Evolutionary conservation across 2,888 invertebrate species (phyloP), one percentile per base, ranked within the genome.

Genomic region (Ferdinandea cuprea): DNA sequence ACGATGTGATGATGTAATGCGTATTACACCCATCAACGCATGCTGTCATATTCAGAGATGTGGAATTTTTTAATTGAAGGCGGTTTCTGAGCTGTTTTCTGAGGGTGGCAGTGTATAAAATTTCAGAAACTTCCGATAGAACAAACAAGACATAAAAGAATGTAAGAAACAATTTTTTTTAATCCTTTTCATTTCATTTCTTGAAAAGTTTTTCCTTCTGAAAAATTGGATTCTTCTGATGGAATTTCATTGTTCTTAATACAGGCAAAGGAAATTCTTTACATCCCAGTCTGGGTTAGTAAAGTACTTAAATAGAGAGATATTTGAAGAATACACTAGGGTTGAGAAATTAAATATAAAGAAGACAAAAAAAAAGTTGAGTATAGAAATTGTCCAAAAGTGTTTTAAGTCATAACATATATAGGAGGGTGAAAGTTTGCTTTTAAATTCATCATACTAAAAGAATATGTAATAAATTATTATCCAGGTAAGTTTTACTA

Each of bases 11-110:
- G 61, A 63, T 63, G 77, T 65, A 71, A 69, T 63, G 52, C 69
- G 63, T 63, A 63, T 69, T 56, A 77, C 56, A 63, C 44, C 63
- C 61, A 66, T 54, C 68, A 76, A 59, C 68, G 68, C 68, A 76
- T 68, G 56, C 28, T 66, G 74, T 58, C 44, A 54, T 76, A 68
- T 76, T 52, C 68, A 66, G 30, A 44, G 50, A 76, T 66, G 59
- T 59, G 74, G 59, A 76, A 68, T 76, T 76, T 76, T 76, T 76
- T 76, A 76, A 76, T 76, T 76, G 74, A 52, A 35, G 52, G 40
- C 44, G 56, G 54, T 65, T 58, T 21, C 6, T 56, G 37, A 42
- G 44, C 5, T 8, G 11, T n/a, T n/a, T n/a, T n/a, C n/a, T n/a
- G n/a, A n/a, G 21, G 9, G 37, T 25, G 3, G n/a, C 15, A 15